These are phyloP conservation scores for Sciaenops ocellatus DNA, from an alignment of 2,797 vertebrate species.

Conservation along the genomic window DNA sequence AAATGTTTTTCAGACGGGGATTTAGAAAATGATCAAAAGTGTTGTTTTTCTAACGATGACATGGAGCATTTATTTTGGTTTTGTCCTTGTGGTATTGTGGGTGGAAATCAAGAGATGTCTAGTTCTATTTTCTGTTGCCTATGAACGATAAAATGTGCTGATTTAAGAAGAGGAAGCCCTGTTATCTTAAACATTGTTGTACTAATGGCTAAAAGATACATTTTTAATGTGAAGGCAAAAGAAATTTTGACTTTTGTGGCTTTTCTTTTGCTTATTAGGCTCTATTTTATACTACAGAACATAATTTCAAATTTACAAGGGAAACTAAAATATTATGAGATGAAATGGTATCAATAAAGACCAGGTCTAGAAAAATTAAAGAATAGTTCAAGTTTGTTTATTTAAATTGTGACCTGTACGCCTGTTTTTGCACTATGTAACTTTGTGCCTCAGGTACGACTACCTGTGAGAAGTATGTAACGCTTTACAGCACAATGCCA, in stretches of 20 bases:
- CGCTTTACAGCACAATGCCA: too few species aligned
- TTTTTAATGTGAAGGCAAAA: neutral
- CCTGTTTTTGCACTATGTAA: too few species aligned
- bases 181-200: neutral
- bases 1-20: neutral
- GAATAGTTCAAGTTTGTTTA: too few species aligned
- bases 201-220: neutral
- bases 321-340: neutral
- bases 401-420: too few species aligned
- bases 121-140: neutral
- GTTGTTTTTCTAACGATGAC: neutral
- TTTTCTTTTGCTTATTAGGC: neutral
- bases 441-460: too few species aligned
- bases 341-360: neutral
- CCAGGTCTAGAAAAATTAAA: too few species aligned
- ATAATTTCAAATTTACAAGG: neutral
- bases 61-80: neutral
- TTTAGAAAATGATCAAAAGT: neutral
- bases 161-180: neutral
- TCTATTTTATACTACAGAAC: too few species aligned
- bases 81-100: neutral
- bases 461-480: too few species aligned
- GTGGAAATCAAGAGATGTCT: neutral
- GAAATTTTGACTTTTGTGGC: neutral
- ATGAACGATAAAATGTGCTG: neutral